Percentiles rank a stretch among this genome's conserved stretches.
These are phyloP conservation scores for Entomobrya proxima DNA, from an alignment of 2,888 invertebrate species.

Conservation along the genomic window DNA sequence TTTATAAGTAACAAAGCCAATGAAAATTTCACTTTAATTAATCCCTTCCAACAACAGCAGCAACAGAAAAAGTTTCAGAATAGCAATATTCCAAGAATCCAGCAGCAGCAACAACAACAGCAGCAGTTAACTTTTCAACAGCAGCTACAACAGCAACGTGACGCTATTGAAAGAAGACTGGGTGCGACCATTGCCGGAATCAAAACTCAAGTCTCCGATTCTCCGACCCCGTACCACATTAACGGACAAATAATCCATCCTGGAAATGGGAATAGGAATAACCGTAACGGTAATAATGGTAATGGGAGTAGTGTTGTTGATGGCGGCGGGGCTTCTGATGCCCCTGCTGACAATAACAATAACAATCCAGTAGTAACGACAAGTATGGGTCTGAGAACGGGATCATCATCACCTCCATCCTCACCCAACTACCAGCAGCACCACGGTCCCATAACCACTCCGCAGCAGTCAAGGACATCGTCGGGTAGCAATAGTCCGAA, in stretches of 20 bases:
- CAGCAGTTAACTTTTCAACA: conserved; percentile 9
- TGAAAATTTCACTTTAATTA: conserved; percentile 30
- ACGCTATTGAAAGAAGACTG: conserved; percentile 41
- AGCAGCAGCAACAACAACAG: not conserved
- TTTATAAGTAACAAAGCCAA: conserved; percentile 38
- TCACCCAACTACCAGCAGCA: not conserved
- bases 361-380: conserved; percentile 8
- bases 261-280: conserved; percentile 37
- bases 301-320: no score
- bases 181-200: conserved; percentile 53
- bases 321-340: not conserved
- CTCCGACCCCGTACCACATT: conserved; percentile 53
- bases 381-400: not conserved
- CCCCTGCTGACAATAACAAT: conserved; percentile 38
- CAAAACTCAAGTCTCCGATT: conserved; percentile 42
- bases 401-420: conserved; percentile 11
- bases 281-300: not conserved
- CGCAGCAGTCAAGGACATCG: conserved; percentile 24
- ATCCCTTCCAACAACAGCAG: conserved; percentile 28
- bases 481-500: conserved; percentile 22
- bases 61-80: not conserved
- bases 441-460: not conserved
- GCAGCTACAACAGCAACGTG: conserved; percentile 29
- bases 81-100: not conserved
- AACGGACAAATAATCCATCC: conserved; percentile 63